Evolutionary conservation across 1,140 invertebrate genomes (phyloP).

Genomic region (Drosophila serrata): DNA sequence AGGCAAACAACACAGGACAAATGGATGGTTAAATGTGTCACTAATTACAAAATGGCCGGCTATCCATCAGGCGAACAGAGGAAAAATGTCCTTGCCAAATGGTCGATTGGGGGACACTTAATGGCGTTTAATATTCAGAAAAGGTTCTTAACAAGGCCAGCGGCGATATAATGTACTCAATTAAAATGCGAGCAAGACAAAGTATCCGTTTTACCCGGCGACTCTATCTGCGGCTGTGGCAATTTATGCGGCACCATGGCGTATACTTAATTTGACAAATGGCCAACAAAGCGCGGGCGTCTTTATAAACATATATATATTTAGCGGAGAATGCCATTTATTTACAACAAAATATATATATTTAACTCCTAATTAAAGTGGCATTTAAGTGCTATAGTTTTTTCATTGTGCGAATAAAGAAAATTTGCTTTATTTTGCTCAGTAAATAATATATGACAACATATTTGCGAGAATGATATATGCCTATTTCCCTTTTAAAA

Average conservation of each 20-base stretch:
- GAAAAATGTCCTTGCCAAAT: slow-evolving; percentile 31
- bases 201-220: slow-evolving; percentile 34
- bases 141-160: slow-evolving; percentile 39
- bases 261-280: slow-evolving; percentile 55
- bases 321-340: slow-evolving; percentile 1
- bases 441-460: not conserved
- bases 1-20: slow-evolving; percentile 35
- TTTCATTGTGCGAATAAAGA: not conserved
- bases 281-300: slow-evolving; percentile 21
- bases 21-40: slow-evolving; percentile 49
- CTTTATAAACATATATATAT: slow-evolving; percentile 7
- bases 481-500: not conserved
- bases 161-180: slow-evolving; percentile 43
- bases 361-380: slow-evolving; percentile 8
- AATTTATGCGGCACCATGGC: slow-evolving; percentile 41
- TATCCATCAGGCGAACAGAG: slow-evolving; percentile 37
- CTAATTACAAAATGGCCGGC: slow-evolving; percentile 45
- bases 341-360: not conserved
- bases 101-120: slow-evolving; percentile 41
- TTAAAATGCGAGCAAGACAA: slow-evolving; percentile 50
- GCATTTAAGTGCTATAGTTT: not conserved
- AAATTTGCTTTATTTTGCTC: not conserved
- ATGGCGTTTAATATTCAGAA: slow-evolving; percentile 48
- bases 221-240: slow-evolving; percentile 27
- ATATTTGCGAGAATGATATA: not conserved